Evolutionary conservation across 1,140 invertebrate species (phyloP).

Genomic region (Aphaenogaster floridana): DNA sequence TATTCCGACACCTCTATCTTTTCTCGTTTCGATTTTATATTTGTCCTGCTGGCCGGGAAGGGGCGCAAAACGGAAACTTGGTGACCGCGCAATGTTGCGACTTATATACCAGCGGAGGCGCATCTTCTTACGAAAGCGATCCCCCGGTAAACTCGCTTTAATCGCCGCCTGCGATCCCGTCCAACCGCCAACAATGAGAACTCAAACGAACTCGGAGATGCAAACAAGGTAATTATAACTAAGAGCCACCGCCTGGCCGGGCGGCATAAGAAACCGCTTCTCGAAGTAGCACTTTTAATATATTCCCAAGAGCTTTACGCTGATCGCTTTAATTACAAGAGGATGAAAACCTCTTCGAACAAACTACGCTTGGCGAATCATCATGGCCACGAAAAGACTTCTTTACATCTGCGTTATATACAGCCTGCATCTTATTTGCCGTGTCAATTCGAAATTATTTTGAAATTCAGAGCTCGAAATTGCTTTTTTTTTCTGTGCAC

Average conservation of each 20-base stretch:
- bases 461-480: neutral
- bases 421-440: neutral
- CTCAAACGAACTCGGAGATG: conserved; percentile 59
- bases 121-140: conserved; percentile 35
- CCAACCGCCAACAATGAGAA: conserved; percentile 58
- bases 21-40: conserved; percentile 42
- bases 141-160: conserved; percentile 38
- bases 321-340: conserved; percentile 68
- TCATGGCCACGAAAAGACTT: conserved; percentile 2
- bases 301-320: conserved; percentile 59
- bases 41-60: neutral
- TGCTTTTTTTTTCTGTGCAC: no score
- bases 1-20: conserved; percentile 29
- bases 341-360: conserved; percentile 47
- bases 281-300: conserved; percentile 62
- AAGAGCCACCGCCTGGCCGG: conserved; percentile 31
- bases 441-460: conserved; percentile 8
- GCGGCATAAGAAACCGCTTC: conserved; percentile 48
- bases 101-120: neutral
- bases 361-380: conserved; percentile 8
- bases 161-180: neutral
- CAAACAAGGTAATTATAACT: conserved; percentile 71
- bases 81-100: conserved; percentile 8
- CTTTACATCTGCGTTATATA: neutral
- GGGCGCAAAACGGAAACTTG: conserved; percentile 1